Evolutionary conservation across 2,888 invertebrate species (phyloP).

Genomic region (Macrosiphum euphorbiae): DNA sequence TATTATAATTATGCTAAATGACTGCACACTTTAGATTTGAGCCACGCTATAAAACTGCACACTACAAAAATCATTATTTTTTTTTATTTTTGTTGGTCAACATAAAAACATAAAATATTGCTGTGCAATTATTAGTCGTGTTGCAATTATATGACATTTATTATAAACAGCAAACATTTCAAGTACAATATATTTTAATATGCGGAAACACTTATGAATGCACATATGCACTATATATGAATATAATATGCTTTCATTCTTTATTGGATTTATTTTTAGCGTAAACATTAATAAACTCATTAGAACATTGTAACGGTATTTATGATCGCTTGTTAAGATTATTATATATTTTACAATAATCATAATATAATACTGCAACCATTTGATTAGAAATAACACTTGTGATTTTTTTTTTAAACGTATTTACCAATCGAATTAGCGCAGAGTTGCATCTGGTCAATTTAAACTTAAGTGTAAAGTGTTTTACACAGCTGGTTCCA

Average conservation of each 20-base stretch:
- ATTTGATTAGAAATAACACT: not conserved
- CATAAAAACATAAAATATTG: not conserved
- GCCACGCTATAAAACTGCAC: not conserved
- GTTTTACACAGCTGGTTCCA: not conserved
- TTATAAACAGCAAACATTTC: not conserved
- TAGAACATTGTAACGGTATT: not conserved
- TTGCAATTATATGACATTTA: not conserved
- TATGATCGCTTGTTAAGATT: not conserved
- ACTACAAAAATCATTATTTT: not conserved
- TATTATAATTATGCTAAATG: not conserved
- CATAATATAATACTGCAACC: not conserved
- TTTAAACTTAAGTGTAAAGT: not conserved
- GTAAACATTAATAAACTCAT: not conserved
- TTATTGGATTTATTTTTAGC: conserved; percentile 12
- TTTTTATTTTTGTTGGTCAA: not conserved
- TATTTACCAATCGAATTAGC: not conserved
- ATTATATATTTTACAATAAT: not conserved
- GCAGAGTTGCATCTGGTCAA: not conserved
- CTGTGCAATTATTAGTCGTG: not conserved
- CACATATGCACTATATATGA: not conserved
- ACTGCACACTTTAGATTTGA: not conserved
- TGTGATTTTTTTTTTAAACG: not conserved
- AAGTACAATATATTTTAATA: not conserved
- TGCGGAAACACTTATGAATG: not conserved
- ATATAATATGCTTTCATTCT: not conserved